Percentiles rank a stretch among this genome's conserved stretches.
phyloP scores from a whole-genome alignment of 2,113 vertebrate species.

The Trachemys scripta region DNA sequence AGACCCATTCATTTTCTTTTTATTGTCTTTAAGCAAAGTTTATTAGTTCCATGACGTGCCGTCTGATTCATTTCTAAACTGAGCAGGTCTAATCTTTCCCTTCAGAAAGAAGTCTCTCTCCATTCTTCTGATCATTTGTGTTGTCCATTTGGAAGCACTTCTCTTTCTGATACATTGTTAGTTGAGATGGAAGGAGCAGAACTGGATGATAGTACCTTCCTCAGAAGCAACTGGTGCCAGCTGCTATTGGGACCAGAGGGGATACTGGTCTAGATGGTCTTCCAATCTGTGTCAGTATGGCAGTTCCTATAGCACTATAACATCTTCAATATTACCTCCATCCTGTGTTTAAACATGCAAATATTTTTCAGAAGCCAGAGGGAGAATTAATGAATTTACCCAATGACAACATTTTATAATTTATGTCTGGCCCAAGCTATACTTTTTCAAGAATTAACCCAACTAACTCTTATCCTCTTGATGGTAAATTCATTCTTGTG shows the following conservation, averaged over 20 bases:
- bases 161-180: neutral
- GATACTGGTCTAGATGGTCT: neutral
- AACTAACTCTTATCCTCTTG: neutral
- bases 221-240: neutral
- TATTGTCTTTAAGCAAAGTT: neutral
- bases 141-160: neutral
- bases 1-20: neutral
- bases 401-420: neutral
- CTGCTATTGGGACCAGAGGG: neutral
- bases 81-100: neutral
- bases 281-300: neutral
- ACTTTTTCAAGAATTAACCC: neutral
- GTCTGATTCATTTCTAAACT: neutral
- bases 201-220: neutral
- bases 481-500: neutral
- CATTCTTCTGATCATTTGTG: neutral
- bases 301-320: neutral
- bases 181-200: neutral
- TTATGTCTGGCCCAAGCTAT: neutral
- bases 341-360: neutral
- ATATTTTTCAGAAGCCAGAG: neutral
- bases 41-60: fast-evolving
- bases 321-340: neutral
- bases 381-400: neutral
- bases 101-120: neutral